Base-by-base conservation (phyloP, 2,888 invertebrate species). In the Plagodis dolabraria region DNA sequence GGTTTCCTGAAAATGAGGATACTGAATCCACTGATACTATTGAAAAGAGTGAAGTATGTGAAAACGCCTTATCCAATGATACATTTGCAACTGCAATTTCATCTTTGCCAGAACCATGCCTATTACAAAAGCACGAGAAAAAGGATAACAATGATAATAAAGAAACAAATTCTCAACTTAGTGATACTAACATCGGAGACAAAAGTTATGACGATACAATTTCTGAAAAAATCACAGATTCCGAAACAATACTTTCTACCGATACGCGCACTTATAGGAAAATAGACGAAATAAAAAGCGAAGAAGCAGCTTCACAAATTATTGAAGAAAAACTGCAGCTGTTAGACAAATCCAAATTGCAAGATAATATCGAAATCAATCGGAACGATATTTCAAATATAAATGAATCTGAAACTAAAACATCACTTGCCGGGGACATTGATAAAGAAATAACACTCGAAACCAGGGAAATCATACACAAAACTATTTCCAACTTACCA, bases 1-100 rank as follows among this genome's bases (percentile, higher is more conserved):
- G 91, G 92, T 84, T 82, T 69, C 86, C 89, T 38, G 89, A 89
- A 69, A 82, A 86, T 47, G 65, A 76, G 44, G 68, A 69, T 53
- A 34, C 47, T 11, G 58, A 58, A 48, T 10, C 11, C 36, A 38
- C 11, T 11, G 42, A 47, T 33, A 34, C 10, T n/a, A 11, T 7
- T 9, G 34, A 48, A 0, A 44, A 9, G 8, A 48, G 38, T 6
- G 43, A 38, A 35, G 7, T 7, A 43, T 33, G 12, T 10, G 35
- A 45, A 5, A 40, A 0, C 22, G 35, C 44, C n/a, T 11, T 33
- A 40, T 53, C 33, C 10, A 52, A 11, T 48, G 45, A 9, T 12
- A 43, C 8, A 35, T 34, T n/a, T 12, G 33, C 22, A 10, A 12
- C 40, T 9, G 33, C 40, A 34, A 40, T 34, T 40, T 6, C 47